A percentile compares a stretch with the other conserved stretches of the same genome.
Evolutionary conservation across 2,797 vertebrate genomes (phyloP).

Genomic region (Cyprinodon diabolis): DNA sequence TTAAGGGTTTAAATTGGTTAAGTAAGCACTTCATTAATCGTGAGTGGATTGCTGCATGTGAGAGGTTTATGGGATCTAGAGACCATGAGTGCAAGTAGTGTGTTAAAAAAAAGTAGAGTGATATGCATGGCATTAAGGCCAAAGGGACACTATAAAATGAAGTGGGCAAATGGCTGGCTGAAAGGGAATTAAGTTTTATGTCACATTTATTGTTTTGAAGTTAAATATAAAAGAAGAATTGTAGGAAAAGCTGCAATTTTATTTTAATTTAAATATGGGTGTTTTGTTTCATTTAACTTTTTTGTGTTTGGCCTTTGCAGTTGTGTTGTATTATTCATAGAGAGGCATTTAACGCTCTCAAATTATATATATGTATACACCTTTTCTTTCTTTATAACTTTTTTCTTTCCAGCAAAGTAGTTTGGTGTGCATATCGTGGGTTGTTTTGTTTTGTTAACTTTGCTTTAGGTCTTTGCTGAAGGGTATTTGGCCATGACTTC

Average conservation of each 20-base stretch:
- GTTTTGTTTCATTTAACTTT: neutral
- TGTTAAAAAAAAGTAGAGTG: slow-evolving; percentile 35
- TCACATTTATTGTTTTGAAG: neutral
- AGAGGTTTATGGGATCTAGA: slow-evolving; percentile 56
- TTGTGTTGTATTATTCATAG: neutral
- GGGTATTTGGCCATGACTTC: neutral
- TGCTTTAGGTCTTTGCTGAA: neutral
- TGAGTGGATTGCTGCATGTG: slow-evolving; percentile 68
- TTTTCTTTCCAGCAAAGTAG: too few species aligned
- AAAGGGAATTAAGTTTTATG: neutral
- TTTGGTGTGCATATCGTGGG: neutral
- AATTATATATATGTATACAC: too few species aligned
- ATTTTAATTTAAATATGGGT: neutral
- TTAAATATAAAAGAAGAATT: neutral
- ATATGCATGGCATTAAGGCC: slow-evolving; percentile 5
- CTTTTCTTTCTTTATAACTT: too few species aligned
- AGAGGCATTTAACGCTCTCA: too few species aligned
- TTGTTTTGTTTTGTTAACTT: neutral
- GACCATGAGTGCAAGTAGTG: slow-evolving; percentile 33
- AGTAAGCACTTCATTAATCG: slow-evolving; percentile 87
- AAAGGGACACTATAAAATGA: slow-evolving; percentile 6
- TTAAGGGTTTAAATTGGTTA: slow-evolving; percentile 85
- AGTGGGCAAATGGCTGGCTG: neutral
- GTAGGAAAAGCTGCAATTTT: neutral
- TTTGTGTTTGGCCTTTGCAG: neutral